Evolutionary conservation across 2,113 vertebrate species (phyloP).

Genomic region (Apteryx owenii): DNA sequence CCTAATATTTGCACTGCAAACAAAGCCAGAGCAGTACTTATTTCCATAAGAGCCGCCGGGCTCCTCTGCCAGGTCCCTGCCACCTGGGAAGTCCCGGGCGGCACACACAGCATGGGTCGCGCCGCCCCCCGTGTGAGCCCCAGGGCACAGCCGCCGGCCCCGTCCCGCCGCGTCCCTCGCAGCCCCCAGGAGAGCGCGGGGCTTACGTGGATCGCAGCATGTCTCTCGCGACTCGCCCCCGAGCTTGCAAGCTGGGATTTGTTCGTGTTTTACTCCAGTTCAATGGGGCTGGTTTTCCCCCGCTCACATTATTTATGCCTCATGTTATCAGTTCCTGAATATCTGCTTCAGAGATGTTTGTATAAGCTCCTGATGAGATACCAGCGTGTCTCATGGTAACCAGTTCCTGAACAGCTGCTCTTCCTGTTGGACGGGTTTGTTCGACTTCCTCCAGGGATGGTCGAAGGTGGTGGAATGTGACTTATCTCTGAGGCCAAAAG

Average conservation of each 20-base stretch:
- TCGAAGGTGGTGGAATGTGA: neutral
- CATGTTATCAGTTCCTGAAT: neutral
- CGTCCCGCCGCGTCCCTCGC: no score
- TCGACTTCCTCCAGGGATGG: neutral
- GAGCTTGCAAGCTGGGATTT: neutral
- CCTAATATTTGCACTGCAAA: neutral
- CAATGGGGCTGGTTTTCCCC: neutral
- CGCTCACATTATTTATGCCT: neutral
- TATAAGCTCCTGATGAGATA: neutral
- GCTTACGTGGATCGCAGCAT: no score
- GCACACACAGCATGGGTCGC: no score
- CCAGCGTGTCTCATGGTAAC: neutral
- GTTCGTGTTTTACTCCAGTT: neutral
- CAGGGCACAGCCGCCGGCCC: no score
- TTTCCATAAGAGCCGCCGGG: neutral
- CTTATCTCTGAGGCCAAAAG: neutral
- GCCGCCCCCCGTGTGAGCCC: no score
- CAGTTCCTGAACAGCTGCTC: neutral
- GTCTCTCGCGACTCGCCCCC: neutral
- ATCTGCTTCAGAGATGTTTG: neutral
- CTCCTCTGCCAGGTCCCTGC: neutral
- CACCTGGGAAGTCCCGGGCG: neutral
- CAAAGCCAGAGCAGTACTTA: neutral
- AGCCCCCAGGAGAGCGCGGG: no score
- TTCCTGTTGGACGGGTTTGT: neutral